Evolutionary conservation across 1,140 invertebrate species (phyloP).

Genomic region (Pogonus chalceus): DNA sequence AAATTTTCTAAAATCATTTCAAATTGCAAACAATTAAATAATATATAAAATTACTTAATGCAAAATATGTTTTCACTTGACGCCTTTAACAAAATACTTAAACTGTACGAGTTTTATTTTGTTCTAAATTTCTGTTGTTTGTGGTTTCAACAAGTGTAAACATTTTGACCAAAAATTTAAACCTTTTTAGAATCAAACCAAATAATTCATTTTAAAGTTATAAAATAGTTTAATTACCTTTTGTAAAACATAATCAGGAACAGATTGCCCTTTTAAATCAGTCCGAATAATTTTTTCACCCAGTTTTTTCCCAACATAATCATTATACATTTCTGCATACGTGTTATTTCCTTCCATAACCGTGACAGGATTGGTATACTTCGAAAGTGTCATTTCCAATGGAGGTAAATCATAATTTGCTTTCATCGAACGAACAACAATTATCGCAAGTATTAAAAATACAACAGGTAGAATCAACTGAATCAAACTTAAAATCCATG

Average conservation of each 20-base stretch:
- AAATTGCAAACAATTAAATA: too few species aligned
- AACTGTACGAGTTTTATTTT: too few species aligned
- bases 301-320: neutral
- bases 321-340: neutral
- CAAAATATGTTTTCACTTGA: too few species aligned
- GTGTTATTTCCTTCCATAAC: conserved; percentile 23
- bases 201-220: too few species aligned
- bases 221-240: neutral
- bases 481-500: conserved; percentile 43
- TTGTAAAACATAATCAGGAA: neutral
- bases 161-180: too few species aligned
- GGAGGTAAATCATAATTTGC: conserved; percentile 36
- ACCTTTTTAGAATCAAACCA: too few species aligned
- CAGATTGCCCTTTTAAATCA: neutral
- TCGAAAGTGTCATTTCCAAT: conserved; percentile 29
- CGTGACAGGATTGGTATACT: conserved; percentile 28
- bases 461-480: conserved; percentile 48
- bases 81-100: too few species aligned
- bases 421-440: conserved; percentile 40
- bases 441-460: conserved; percentile 47
- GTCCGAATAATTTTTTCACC: neutral
- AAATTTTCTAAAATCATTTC: too few species aligned
- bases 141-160: too few species aligned
- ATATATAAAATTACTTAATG: too few species aligned
- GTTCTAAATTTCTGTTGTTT: too few species aligned